Conservation (phyloP, 2,888 invertebrate genomes). For the Sinhomidia bicolor region DNA sequence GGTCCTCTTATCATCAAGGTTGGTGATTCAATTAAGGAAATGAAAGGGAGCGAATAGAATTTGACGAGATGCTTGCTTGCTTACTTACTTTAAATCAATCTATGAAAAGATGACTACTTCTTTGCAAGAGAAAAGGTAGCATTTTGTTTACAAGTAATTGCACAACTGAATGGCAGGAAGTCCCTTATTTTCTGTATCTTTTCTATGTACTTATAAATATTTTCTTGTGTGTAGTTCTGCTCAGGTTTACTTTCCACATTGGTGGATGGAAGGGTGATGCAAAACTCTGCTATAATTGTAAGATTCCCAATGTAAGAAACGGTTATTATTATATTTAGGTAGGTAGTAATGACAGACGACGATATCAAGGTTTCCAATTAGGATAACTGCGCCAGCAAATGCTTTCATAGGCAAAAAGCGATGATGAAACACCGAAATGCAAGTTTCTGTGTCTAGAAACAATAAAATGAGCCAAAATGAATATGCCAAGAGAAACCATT, state of each 20-base stretch:
- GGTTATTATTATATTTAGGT: too few relatives aligned
- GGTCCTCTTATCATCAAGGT: background rate
- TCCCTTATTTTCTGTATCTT: background rate
- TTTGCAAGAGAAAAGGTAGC: background rate
- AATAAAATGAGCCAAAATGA: slow-evolving; percentile 17
- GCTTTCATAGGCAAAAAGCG: background rate
- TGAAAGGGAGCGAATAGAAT: slow-evolving; percentile 71
- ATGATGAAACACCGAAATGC: background rate
- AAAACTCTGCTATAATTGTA: background rate
- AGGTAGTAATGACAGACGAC: background rate
- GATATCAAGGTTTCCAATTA: slow-evolving; percentile 39
- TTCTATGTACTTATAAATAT: background rate
- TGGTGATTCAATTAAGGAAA: slow-evolving; percentile 79
- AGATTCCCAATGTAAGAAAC: background rate
- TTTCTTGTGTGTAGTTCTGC: background rate
- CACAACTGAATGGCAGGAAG: background rate
- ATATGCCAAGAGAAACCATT: background rate
- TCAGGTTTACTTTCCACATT: background rate
- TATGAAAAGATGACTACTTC: background rate
- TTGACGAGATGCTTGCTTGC: slow-evolving; percentile 49
- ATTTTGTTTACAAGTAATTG: background rate
- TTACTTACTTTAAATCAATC: slow-evolving; percentile 36
- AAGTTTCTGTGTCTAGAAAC: background rate
- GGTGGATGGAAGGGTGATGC: background rate
- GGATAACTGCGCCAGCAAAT: background rate